phyloP scores from a whole-genome alignment of 2,113 vertebrate species.

The Amblyopsis rosae region DNA sequence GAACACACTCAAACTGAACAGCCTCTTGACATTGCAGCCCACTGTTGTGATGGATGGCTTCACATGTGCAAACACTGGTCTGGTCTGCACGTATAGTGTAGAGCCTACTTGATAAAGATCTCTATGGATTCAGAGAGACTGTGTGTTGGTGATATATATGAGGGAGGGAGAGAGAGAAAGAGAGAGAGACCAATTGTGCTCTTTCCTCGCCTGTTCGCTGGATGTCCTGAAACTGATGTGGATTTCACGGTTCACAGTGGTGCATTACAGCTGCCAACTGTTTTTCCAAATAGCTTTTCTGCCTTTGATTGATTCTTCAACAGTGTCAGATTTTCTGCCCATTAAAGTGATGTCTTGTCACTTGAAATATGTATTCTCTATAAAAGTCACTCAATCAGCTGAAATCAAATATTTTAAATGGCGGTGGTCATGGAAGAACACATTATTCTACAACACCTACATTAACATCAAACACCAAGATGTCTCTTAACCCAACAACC shows the following conservation, averaged over 20 bases:
- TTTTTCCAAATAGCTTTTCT: constrained; percentile 37
- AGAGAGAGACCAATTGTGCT: neutral
- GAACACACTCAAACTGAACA: constrained; percentile 27
- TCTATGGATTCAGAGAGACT: constrained; percentile 13
- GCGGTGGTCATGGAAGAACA: no score
- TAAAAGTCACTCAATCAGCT: constrained; percentile 28
- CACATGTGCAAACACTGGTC: constrained; percentile 25
- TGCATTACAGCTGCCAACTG: constrained; percentile 46
- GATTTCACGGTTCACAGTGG: constrained; percentile 41
- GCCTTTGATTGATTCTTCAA: constrained; percentile 51
- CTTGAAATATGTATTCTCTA: constrained; percentile 26
- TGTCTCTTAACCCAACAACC: no score
- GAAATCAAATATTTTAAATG: no score
- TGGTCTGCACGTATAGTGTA: constrained; percentile 12
- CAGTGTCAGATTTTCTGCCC: constrained; percentile 45
- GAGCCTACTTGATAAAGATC: constrained; percentile 29
- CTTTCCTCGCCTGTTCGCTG: constrained; percentile 24
- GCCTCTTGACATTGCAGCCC: constrained; percentile 38
- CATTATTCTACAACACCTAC: no score
- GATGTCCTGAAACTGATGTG: constrained; percentile 49
- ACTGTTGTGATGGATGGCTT: constrained; percentile 33
- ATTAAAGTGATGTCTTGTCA: constrained; percentile 45
- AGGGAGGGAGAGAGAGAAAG: neutral
- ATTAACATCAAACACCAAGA: no score
- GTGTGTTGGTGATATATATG: neutral